Base-by-base conservation (phyloP, 1,140 invertebrate genomes). In the Eupristina koningsbergeri region DNA sequence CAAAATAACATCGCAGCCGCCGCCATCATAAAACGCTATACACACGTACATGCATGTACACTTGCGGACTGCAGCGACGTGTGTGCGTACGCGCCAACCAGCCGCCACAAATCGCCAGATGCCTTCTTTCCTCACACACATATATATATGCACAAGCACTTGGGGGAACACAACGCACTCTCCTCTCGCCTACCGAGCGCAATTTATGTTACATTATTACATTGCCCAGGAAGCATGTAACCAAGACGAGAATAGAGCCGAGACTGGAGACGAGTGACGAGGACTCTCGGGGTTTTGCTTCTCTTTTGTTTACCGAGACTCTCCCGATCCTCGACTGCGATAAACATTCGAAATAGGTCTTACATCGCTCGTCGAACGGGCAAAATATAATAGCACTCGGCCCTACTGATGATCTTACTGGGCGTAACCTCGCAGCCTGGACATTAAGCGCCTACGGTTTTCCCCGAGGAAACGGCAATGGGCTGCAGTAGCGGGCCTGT, bases 11-110 rank as follows among this genome's bases (percentile, higher is more conserved):
- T 85, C 75, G 61, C 77, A 63, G 84, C 50, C 74, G 73, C 84
- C 80, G 74, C 74, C 84, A 80, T 85, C 61, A 85, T 84, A 79
- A 85, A 85, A 64, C 69, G 67, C 79, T 76, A 69, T 80, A 73
- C 71, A 34, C 78, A 80, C 26, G 34, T 58, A 75, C 3, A 53
- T 75, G 41, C 73, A 75, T 50, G 15, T 31, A 67, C 41, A 64
- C 53, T 64, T 22, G 76, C 61, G 50, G 47, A 9, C 7, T 50
- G 67, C 29, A 22, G n/a, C 31, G 26, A 29, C 34, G 69, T 19
- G 69, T 81, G 69, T 61, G 31, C 58, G 36, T 34, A 29, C 64
- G 75, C 53, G 50, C 75, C 50, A 71, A 71, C 67, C 67, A 71
- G 67, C 67, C 67, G 67, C 67, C 67, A 71, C 67, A 50, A 22